phyloP scores from a whole-genome alignment of 2,888 invertebrate genomes.

The Pterobdella sp. region DNA sequence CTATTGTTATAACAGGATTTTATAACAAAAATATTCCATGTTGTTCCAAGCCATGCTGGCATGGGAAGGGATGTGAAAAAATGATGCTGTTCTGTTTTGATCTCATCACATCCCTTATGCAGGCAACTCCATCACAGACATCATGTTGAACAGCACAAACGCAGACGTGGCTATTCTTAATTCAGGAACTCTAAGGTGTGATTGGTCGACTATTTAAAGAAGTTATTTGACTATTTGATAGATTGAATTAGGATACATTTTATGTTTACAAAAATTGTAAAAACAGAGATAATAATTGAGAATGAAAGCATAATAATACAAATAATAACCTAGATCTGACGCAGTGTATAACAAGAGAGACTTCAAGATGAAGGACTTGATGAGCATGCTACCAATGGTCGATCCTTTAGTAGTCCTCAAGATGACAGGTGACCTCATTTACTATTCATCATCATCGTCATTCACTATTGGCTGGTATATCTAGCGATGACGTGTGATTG shows the following conservation, averaged over 20 bases:
- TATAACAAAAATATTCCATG: too few species aligned
- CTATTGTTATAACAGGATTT: too few species aligned
- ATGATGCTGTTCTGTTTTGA: too few species aligned
- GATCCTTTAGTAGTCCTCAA: conserved; percentile 72
- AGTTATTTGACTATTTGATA: neutral
- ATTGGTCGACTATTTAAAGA: neutral
- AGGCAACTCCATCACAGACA: conserved; percentile 57
- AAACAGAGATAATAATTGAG: too few species aligned
- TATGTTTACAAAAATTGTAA: too few species aligned
- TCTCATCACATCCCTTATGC: too few species aligned
- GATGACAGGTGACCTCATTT: conserved; percentile 57
- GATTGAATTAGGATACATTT: neutral
- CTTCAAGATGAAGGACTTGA: conserved; percentile 74
- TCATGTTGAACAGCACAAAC: conserved; percentile 66
- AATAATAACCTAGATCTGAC: conserved; percentile 58
- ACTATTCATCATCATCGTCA: too few species aligned
- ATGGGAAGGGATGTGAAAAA: too few species aligned
- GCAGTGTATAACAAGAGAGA: conserved; percentile 70
- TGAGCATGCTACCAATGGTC: conserved; percentile 74
- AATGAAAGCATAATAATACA: neutral
- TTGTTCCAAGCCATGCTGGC: too few species aligned
- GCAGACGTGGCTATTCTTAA: conserved; percentile 78
- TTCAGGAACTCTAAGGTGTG: conserved; percentile 65
- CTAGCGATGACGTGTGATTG: neutral
- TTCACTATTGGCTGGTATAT: too few species aligned